These are phyloP conservation scores for Scophthalmus maximus DNA, from an alignment of 2,113 vertebrate genomes.

Conservation along the genomic window DNA sequence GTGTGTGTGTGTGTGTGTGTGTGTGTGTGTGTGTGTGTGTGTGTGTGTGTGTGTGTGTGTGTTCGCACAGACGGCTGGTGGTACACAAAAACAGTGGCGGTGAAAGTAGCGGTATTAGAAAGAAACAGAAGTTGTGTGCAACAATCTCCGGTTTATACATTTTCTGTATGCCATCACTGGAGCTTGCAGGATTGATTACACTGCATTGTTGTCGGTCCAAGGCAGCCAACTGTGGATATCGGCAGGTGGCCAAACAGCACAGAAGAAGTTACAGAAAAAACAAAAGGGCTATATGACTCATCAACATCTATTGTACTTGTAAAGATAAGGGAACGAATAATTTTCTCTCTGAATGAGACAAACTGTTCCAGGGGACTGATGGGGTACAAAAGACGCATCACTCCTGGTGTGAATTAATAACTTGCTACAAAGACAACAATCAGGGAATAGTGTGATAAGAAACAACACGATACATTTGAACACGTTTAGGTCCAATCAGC, in stretches of 20 bases:
- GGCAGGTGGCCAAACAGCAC: background rate
- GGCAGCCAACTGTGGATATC: constrained; percentile 14
- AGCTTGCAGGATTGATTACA: constrained; percentile 28
- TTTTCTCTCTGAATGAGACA: constrained; percentile 28
- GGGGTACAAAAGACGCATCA: background rate
- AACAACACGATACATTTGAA: background rate
- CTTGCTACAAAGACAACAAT: background rate
- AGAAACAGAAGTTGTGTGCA: background rate
- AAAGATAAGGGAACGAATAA: constrained; percentile 4
- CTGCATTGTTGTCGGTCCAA: constrained; percentile 45
- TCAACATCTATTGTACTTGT: constrained; percentile 3
- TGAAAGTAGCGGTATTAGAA: background rate
- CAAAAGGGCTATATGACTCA: background rate
- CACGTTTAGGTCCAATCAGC: background rate
- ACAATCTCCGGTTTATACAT: background rate
- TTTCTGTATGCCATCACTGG: constrained; percentile 15
- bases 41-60: background rate
- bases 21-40: too few species aligned
- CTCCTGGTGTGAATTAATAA: background rate
- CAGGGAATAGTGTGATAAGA: background rate
- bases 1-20: too few species aligned
- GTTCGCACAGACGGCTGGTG: background rate
- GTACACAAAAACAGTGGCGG: background rate
- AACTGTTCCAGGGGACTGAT: background rate
- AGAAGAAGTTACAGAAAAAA: background rate